Evolutionary conservation across 2,888 invertebrate species (phyloP).

Genomic region (Rhabditoides inermis): DNA sequence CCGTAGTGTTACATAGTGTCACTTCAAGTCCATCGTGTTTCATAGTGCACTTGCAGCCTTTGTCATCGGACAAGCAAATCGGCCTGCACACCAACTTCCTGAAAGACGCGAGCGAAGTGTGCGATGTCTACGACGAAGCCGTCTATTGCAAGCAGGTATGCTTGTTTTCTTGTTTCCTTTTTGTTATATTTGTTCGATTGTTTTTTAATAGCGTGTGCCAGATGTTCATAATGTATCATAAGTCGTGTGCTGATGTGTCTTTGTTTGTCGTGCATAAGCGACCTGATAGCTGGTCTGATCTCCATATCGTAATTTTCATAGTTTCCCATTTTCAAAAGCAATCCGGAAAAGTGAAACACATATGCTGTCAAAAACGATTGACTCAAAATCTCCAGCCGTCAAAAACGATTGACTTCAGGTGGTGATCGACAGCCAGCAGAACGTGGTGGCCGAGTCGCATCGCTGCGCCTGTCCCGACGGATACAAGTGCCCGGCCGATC

Average conservation of each 20-base stretch:
- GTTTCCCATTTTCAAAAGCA: no score
- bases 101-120: no score
- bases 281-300: background rate
- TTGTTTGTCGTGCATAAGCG: background rate
- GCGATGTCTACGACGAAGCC: slow-evolving; percentile 5
- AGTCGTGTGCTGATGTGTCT: background rate
- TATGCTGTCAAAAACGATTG: no score
- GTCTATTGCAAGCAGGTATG: slow-evolving; percentile 5
- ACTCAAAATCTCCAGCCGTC: no score
- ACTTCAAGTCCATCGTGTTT: no score
- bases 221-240: background rate
- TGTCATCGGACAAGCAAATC: no score
- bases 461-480: slow-evolving; percentile 5
- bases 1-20: no score
- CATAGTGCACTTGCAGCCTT: no score
- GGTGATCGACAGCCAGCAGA: slow-evolving; percentile 2
- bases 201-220: background rate
- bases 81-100: no score
- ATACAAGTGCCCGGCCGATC: slow-evolving; percentile 5
- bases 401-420: background rate
- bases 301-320: background rate
- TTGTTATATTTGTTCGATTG: background rate
- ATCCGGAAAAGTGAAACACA: no score
- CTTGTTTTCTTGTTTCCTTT: background rate
- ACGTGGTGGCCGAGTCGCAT: slow-evolving; percentile 3